Conservation (phyloP, 2,113 vertebrate species). For the Odontophorus gujanensis region DNA sequence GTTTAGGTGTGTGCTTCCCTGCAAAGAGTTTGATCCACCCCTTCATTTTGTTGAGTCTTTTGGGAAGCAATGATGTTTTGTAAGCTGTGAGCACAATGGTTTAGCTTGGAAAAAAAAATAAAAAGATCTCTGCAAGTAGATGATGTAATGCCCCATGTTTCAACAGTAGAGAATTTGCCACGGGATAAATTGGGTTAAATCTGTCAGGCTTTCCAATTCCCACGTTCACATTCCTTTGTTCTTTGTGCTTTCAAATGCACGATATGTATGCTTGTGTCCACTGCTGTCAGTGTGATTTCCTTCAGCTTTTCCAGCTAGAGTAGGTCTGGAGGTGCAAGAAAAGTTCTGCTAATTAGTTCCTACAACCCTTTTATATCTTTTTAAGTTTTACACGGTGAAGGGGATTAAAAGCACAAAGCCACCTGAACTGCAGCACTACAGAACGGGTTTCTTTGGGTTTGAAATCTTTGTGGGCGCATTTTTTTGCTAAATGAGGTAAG, state of each 20-base stretch:
- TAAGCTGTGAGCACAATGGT: neutral
- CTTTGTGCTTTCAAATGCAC: slow-evolving; percentile 1
- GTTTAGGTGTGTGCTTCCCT: slow-evolving; percentile 25
- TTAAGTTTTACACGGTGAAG: neutral
- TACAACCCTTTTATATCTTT: neutral
- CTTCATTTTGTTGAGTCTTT: neutral
- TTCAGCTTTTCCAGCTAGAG: neutral
- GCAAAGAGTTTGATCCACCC: slow-evolving; percentile 1
- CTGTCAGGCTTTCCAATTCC: slow-evolving; percentile 21
- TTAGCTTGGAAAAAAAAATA: neutral
- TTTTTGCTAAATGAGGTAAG: neutral
- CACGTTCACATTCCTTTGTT: slow-evolving; percentile 30
- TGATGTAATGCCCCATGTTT: slow-evolving; percentile 47
- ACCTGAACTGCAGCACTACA: neutral
- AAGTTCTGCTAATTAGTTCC: neutral
- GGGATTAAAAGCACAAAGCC: neutral
- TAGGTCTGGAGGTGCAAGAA: neutral
- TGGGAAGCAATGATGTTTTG: neutral
- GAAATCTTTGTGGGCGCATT: neutral
- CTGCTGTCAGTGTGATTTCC: neutral
- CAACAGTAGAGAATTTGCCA: slow-evolving; percentile 45
- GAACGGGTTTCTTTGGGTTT: neutral
- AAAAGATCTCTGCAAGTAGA: neutral
- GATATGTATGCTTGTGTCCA: neutral
- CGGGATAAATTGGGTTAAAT: slow-evolving; percentile 36